Percentiles rank a stretch among this genome's conserved stretches.
phyloP scores from a whole-genome alignment of 1,140 invertebrate genomes.

The Microplitis mediator region DNA sequence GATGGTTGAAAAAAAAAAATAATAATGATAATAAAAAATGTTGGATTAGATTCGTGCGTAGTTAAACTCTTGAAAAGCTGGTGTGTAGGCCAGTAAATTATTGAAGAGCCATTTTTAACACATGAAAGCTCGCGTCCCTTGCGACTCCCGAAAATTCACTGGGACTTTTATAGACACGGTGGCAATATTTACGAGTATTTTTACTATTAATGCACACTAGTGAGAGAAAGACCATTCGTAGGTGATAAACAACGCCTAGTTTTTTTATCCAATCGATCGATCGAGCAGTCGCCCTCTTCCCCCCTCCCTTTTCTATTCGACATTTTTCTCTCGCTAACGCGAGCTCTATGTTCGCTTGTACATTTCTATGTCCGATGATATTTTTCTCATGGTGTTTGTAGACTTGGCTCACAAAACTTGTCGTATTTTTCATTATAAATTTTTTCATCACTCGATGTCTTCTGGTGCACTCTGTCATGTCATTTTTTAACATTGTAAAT shows the following conservation, averaged over 20 bases:
- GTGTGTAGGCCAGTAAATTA: slow-evolving; percentile 7
- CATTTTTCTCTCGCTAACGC: background rate
- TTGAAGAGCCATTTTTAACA: slow-evolving; percentile 7
- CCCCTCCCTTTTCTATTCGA: background rate
- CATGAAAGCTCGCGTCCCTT: background rate
- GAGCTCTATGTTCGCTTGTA: background rate
- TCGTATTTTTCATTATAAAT: slow-evolving; percentile 12
- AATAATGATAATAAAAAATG: too few species aligned
- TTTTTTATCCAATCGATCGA: slow-evolving; percentile 31
- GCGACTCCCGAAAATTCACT: slow-evolving; percentile 33
- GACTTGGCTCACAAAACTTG: background rate
- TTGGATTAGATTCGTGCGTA: background rate
- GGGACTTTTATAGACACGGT: slow-evolving; percentile 44
- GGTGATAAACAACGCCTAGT: slow-evolving; percentile 42
- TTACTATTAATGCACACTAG: slow-evolving; percentile 32
- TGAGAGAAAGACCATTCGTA: slow-evolving; percentile 14
- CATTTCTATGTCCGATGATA: background rate
- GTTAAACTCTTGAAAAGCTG: background rate
- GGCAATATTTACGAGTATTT: slow-evolving; percentile 44
- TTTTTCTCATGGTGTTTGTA: background rate
- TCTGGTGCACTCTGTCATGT: too few species aligned
- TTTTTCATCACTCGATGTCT: background rate
- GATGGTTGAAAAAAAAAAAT: too few species aligned
- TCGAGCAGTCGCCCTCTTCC: slow-evolving; percentile 15
- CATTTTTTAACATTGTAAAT: too few species aligned